Evolutionary conservation across 2,888 invertebrate genomes (phyloP).

Genomic region (Chironomus riparius): DNA sequence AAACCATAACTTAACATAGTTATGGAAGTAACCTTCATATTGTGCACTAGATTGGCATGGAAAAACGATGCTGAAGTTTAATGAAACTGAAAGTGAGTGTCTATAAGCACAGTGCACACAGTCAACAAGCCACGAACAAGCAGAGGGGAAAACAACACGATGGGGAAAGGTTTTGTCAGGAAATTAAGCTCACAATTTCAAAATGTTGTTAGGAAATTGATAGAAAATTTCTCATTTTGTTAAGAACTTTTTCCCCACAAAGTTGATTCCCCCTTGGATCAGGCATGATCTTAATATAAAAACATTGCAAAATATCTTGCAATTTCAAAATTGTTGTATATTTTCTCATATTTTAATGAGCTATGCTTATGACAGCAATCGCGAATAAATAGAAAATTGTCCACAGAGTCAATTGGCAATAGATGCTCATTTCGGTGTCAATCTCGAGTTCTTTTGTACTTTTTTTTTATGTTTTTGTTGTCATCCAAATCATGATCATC

Average conservation of each 20-base stretch:
- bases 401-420: not conserved
- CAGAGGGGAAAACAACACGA: too few relatives aligned
- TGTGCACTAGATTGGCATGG: constrained; percentile 15
- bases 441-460: too few relatives aligned
- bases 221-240: too few relatives aligned
- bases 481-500: not conserved
- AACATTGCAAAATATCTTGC: not conserved
- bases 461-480: too few relatives aligned
- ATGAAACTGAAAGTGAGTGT: not conserved
- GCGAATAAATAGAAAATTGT: not conserved
- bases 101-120: not conserved
- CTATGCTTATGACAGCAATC: not conserved
- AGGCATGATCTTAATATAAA: not conserved
- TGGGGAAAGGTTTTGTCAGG: too few relatives aligned
- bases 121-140: not conserved
- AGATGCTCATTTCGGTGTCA: not conserved
- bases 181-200: too few relatives aligned
- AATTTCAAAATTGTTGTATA: not conserved
- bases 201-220: too few relatives aligned
- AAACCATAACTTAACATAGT: not conserved
- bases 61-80: not conserved
- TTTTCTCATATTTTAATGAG: not conserved
- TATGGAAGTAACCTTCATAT: constrained; percentile 12
- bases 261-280: too few relatives aligned
- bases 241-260: too few relatives aligned